Evolutionary conservation across 2,797 vertebrate species (phyloP).

Genomic region (Pangasius larnaudii): DNA sequence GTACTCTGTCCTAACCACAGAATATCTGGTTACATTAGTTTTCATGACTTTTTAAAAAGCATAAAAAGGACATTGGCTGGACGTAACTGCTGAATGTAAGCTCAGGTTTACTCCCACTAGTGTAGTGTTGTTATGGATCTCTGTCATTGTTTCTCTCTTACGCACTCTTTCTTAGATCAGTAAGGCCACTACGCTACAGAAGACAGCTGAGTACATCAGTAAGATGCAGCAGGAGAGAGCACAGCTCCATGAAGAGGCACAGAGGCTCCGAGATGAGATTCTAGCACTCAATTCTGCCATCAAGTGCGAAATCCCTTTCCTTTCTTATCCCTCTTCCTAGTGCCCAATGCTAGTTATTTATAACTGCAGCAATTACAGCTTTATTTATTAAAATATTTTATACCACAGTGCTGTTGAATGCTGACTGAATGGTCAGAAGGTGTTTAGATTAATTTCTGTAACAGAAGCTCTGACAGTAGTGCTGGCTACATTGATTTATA

Average conservation of each 20-base stretch:
- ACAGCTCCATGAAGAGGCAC: constrained; percentile 90
- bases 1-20: not conserved
- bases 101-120: not conserved
- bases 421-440: not conserved
- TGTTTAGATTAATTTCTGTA: not conserved
- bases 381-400: not conserved
- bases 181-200: constrained; percentile 94
- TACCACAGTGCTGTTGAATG: not conserved
- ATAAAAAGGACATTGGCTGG: not conserved
- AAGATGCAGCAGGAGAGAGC: constrained; percentile 95
- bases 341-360: not conserved
- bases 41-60: not conserved
- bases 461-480: not conserved
- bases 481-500: not conserved
- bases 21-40: not conserved
- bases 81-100: not conserved
- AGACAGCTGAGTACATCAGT: constrained; percentile 92
- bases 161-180: constrained; percentile 81
- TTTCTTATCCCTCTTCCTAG: not conserved
- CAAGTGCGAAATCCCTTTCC: constrained; percentile 75
- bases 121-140: not conserved
- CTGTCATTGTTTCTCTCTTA: not conserved
- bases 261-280: constrained; percentile 88
- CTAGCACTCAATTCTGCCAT: constrained; percentile 90
- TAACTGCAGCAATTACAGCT: no score